A percentile compares a stretch with the other conserved stretches of the same genome.
Evolutionary conservation across 2,113 vertebrate species (phyloP).

Genomic region (Seriola quinqueradiata): DNA sequence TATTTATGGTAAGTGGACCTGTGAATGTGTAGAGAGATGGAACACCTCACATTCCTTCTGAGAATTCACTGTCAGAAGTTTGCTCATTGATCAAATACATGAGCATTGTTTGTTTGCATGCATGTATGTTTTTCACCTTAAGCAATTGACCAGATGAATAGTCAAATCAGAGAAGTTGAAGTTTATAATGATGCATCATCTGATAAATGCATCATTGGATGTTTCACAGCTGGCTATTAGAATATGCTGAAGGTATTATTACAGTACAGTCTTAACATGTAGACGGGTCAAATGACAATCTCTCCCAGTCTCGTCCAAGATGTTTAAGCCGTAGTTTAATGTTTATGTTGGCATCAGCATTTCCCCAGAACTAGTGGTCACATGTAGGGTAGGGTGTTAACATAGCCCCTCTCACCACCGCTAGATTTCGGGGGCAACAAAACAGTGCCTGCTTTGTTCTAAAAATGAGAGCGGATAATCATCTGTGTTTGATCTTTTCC

Average conservation of each 20-base stretch:
- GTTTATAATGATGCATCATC: not conserved
- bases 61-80: not conserved
- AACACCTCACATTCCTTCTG: not conserved
- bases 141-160: not conserved
- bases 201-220: not conserved
- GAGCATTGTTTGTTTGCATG: not conserved
- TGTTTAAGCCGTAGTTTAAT: not conserved
- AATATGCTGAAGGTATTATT: not conserved
- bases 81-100: slow-evolving; percentile 3
- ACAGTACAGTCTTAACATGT: not conserved
- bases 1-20: slow-evolving; percentile 25
- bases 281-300: not conserved
- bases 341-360: slow-evolving; percentile 22
- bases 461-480: slow-evolving; percentile 43
- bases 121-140: not conserved
- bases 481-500: slow-evolving; percentile 54
- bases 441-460: slow-evolving; percentile 74
- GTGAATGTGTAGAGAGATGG: slow-evolving; percentile 1
- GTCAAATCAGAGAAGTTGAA: not conserved
- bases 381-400: slow-evolving; percentile 21
- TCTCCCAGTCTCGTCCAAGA: not conserved
- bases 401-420: slow-evolving; percentile 17
- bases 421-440: slow-evolving; percentile 47
- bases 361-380: slow-evolving; percentile 28
- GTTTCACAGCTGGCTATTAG: not conserved